These are phyloP conservation scores for Psittacula derbiana DNA, from an alignment of 2,797 vertebrate genomes.

Conservation along the genomic window DNA sequence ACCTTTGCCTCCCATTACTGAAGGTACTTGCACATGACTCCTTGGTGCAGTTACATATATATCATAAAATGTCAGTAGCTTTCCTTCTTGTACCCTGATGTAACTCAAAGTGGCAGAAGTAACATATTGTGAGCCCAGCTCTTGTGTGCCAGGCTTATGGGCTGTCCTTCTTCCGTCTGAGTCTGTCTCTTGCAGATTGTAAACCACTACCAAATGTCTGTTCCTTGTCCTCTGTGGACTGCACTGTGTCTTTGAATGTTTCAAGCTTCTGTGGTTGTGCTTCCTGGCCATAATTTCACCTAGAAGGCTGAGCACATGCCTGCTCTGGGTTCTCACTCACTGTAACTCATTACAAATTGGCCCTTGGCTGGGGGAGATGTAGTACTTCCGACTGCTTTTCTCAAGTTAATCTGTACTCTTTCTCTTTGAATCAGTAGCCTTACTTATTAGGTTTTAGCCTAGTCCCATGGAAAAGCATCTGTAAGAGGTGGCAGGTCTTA, in stretches of 20 bases:
- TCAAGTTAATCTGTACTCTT: neutral
- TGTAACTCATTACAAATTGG: neutral
- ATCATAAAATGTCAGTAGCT: neutral
- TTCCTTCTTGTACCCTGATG: slow-evolving; percentile 1
- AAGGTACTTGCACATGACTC: neutral
- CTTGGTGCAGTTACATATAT: neutral
- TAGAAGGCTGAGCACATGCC: neutral
- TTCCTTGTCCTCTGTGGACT: neutral
- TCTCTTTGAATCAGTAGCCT: neutral
- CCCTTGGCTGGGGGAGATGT: neutral
- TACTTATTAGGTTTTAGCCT: neutral
- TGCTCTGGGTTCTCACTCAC: neutral
- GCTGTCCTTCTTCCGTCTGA: slow-evolving; percentile 1
- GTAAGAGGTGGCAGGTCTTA: neutral
- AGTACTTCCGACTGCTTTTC: neutral
- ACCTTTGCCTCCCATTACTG: neutral
- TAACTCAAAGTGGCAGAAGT: slow-evolving; percentile 7
- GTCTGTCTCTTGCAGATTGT: slow-evolving; percentile 16
- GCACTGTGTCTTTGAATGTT: neutral
- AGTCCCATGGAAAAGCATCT: neutral
- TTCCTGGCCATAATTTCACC: neutral
- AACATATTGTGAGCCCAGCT: slow-evolving; percentile 44
- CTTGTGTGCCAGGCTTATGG: neutral
- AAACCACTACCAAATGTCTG: neutral
- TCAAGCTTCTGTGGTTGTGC: neutral